Percentiles rank a stretch among this genome's conserved stretches.
phyloP scores from a whole-genome alignment of 2,797 vertebrate species.

The Ptychadena robeensis region DNA sequence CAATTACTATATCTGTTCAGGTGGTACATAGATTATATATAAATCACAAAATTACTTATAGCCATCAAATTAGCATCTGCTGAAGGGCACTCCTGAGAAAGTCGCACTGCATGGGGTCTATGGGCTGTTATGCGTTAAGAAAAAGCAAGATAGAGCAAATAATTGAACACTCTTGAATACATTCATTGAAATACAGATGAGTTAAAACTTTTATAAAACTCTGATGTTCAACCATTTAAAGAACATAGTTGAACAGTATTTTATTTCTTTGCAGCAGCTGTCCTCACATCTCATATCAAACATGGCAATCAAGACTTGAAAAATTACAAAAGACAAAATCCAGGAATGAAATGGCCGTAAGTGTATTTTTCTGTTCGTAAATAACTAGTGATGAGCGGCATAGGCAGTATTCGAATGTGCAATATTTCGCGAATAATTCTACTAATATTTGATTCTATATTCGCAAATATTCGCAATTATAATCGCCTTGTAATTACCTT shows the following conservation, averaged over 20 bases:
- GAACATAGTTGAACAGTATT: not conserved
- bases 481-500: too few relatives aligned
- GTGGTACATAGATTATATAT: not conserved
- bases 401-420: too few relatives aligned
- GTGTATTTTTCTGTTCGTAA: too few relatives aligned
- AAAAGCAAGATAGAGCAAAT: not conserved
- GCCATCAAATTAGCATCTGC: not conserved
- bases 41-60: conserved; percentile 5
- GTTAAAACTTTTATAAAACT: not conserved
- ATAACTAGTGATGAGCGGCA: too few relatives aligned
- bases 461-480: too few relatives aligned
- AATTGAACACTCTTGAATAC: not conserved
- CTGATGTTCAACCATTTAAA: not conserved
- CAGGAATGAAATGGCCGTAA: not conserved
- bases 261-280: not conserved
- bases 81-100: not conserved
- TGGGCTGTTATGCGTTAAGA: not conserved
- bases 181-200: not conserved
- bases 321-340: not conserved
- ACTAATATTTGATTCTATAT: too few relatives aligned
- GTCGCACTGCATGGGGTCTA: not conserved
- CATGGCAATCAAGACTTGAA: not conserved
- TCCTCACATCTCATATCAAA: not conserved
- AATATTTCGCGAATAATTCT: too few relatives aligned
- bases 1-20: conserved; percentile 18